A percentile compares a stretch with the other conserved stretches of the same genome.
phyloP scores from a whole-genome alignment of 2,797 vertebrate genomes.

The Danio kyathit region DNA sequence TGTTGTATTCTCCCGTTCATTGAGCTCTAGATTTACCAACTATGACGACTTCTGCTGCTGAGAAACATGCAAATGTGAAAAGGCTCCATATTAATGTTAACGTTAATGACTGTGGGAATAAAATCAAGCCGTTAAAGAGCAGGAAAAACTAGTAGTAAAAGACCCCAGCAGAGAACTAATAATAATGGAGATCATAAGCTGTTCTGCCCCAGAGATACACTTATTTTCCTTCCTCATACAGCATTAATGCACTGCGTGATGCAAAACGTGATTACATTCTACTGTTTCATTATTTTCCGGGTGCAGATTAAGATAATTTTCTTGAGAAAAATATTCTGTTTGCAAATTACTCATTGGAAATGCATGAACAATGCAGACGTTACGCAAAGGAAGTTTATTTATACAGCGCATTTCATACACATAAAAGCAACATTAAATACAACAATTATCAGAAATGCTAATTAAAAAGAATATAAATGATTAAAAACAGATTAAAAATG shows the following conservation, averaged over 20 bases:
- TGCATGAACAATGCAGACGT: too few relatives aligned
- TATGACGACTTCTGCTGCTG: too few relatives aligned
- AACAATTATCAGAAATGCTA: too few relatives aligned
- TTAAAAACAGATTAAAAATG: too few relatives aligned
- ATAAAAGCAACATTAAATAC: too few relatives aligned
- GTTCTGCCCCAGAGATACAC: conserved; percentile 18
- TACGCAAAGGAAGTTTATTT: too few relatives aligned
- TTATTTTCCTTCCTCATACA: conserved; percentile 21
- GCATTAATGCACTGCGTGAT: conserved; percentile 1
- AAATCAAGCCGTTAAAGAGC: conserved; percentile 21
- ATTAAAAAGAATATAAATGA: too few relatives aligned
- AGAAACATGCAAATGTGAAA: too few relatives aligned
- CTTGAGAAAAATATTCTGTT: neutral
- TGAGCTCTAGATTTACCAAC: too few relatives aligned
- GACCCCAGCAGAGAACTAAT: conserved; percentile 27
- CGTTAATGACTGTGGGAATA: conserved; percentile 1
- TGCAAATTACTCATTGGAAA: neutral
- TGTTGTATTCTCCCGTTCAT: too few relatives aligned
- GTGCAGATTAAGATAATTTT: neutral
- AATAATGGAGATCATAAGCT: conserved; percentile 14
- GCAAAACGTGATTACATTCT: neutral
- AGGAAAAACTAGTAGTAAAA: conserved; percentile 30
- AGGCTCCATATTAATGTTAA: conserved; percentile 22
- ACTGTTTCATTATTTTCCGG: neutral
- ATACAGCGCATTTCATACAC: too few relatives aligned